Evolutionary conservation across 2,888 invertebrate species (phyloP).

Genomic region (Agonopterix arenella): DNA sequence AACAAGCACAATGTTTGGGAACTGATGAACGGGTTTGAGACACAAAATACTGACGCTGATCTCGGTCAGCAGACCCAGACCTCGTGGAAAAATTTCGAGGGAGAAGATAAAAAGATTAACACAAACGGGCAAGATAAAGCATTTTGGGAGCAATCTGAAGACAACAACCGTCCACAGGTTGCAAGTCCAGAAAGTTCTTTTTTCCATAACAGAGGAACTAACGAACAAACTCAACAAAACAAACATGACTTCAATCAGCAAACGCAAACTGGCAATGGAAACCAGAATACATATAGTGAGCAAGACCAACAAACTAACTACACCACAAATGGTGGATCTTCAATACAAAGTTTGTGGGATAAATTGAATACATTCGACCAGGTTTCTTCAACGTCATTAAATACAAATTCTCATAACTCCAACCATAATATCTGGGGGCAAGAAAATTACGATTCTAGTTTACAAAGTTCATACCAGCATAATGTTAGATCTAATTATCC

Average conservation of each 20-base stretch:
- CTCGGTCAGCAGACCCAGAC: constrained; percentile 1
- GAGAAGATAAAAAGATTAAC: background rate
- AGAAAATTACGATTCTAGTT: background rate
- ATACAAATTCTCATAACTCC: background rate
- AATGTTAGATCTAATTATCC: background rate
- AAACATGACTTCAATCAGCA: background rate
- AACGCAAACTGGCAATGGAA: background rate
- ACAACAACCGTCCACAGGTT: background rate
- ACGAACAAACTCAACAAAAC: background rate
- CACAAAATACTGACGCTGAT: background rate
- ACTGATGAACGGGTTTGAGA: background rate
- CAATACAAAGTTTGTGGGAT: constrained; percentile 18
- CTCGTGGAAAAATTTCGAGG: constrained; percentile 1
- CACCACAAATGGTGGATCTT: background rate
- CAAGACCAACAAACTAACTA: background rate
- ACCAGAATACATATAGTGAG: background rate
- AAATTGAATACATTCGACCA: constrained; percentile 17
- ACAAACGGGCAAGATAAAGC: constrained; percentile 4
- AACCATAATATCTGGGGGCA: background rate
- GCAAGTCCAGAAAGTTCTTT: background rate
- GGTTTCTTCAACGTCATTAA: constrained; percentile 1
- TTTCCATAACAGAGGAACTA: background rate
- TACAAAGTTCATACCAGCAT: background rate
- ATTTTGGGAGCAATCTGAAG: constrained; percentile 8
- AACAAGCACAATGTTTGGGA: background rate